Percentiles rank a stretch among this genome's conserved stretches.
Evolutionary conservation across 2,797 vertebrate species (phyloP).

Genomic region (Acrossocheilus wenchowensis): DNA sequence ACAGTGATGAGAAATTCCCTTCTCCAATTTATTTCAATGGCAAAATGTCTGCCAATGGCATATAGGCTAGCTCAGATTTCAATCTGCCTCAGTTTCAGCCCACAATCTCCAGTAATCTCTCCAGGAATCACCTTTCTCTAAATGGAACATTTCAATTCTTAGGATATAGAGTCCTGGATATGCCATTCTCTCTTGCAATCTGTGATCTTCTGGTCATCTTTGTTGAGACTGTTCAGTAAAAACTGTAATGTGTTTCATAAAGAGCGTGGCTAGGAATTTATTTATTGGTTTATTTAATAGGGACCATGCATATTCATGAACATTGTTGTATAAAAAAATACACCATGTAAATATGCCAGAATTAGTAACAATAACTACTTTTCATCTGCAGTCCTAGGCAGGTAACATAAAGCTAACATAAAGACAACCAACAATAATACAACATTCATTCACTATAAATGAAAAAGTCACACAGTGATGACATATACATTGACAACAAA

Average conservation of each 20-base stretch:
- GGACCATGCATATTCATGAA: too few relatives aligned
- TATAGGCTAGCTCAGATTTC: constrained; percentile 62
- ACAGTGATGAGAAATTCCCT: constrained; percentile 57
- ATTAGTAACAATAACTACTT: too few relatives aligned
- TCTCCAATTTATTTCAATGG: constrained; percentile 56
- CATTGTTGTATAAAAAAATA: too few relatives aligned
- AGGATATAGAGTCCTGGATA: constrained; percentile 37
- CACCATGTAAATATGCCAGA: too few relatives aligned
- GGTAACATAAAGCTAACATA: too few relatives aligned
- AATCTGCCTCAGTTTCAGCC: constrained; percentile 66
- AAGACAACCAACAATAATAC: too few relatives aligned
- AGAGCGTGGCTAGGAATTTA: background rate
- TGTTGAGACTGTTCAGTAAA: background rate
- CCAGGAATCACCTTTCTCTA: constrained; percentile 59
- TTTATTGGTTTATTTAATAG: too few relatives aligned
- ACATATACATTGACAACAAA: too few relatives aligned
- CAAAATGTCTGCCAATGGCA: constrained; percentile 59
- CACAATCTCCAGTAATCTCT: constrained; percentile 36
- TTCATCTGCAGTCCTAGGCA: too few relatives aligned
- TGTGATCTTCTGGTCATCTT: constrained; percentile 25
- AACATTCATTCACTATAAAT: too few relatives aligned
- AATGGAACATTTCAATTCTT: constrained; percentile 78
- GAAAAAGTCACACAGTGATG: too few relatives aligned
- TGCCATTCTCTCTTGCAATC: constrained; percentile 28
- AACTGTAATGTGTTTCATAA: background rate